Evolutionary conservation across 2,113 vertebrate species (phyloP).

Genomic region (Epinephelus cyanopodus): DNA sequence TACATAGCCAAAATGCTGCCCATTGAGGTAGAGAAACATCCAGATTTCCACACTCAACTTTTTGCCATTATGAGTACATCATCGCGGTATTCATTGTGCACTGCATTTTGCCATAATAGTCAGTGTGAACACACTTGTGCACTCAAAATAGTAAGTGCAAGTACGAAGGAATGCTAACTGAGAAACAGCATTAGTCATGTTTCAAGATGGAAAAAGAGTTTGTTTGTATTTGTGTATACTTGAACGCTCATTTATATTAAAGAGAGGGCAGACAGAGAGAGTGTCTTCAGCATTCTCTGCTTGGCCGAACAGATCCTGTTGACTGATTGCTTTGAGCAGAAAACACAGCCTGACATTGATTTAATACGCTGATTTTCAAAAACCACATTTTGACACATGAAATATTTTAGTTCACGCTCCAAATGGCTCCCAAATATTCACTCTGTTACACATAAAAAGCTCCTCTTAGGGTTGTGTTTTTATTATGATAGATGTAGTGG

Average conservation of each 20-base stretch:
- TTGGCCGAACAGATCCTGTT: neutral
- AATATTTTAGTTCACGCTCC: neutral
- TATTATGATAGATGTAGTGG: neutral
- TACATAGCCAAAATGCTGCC: too few species aligned
- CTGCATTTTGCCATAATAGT: too few species aligned
- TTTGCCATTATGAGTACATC: too few species aligned
- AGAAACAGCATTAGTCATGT: neutral
- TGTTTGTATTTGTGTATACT: neutral
- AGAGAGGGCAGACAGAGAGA: neutral
- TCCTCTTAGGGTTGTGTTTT: neutral
- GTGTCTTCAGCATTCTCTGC: neutral
- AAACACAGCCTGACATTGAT: slow-evolving; percentile 2
- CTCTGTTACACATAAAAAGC: slow-evolving; percentile 9
- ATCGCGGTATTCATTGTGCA: too few species aligned
- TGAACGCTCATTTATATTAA: neutral
- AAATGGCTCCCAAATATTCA: neutral
- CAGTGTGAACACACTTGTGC: too few species aligned
- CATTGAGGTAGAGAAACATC: too few species aligned
- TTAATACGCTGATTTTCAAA: neutral
- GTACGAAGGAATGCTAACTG: too few species aligned
- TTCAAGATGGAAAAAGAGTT: neutral
- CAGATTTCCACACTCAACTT: too few species aligned
- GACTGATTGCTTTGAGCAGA: neutral
- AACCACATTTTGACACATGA: slow-evolving; percentile 9
- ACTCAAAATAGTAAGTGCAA: too few species aligned